Percentiles rank a stretch among this genome's conserved stretches.
Evolutionary conservation across 2,888 invertebrate species (phyloP).

Genomic region (Emmelina monodactyla): DNA sequence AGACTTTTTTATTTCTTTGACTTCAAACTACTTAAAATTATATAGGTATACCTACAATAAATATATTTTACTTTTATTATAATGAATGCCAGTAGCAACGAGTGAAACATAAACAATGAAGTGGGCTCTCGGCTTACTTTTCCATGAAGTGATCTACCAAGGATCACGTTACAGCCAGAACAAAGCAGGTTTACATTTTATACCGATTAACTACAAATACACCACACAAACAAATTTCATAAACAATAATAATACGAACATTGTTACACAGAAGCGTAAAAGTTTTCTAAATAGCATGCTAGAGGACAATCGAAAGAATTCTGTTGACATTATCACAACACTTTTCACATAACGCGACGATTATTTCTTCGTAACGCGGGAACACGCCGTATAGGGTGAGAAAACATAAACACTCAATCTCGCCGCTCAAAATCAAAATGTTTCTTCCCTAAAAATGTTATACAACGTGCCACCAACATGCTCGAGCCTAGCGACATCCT

Average conservation of each 20-base stretch:
- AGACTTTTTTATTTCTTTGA: not conserved
- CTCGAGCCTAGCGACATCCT: not conserved
- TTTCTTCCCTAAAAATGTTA: too few species aligned
- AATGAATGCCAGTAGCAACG: too few species aligned
- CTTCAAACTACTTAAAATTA: not conserved
- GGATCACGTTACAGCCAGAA: conserved; percentile 37
- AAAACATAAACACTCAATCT: too few species aligned
- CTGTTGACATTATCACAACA: conserved; percentile 22
- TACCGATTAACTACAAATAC: conserved; percentile 34
- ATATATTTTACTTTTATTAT: too few species aligned
- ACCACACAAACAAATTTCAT: conserved; percentile 37
- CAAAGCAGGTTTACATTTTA: conserved; percentile 56
- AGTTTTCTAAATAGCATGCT: conserved; percentile 41
- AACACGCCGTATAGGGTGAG: too few species aligned
- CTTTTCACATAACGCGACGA: not conserved
- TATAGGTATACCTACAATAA: too few species aligned
- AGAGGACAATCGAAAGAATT: conserved; percentile 31
- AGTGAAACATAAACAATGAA: too few species aligned
- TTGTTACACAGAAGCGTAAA: conserved; percentile 24
- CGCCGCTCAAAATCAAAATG: too few species aligned
- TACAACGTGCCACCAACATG: too few species aligned
- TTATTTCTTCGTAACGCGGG: too few species aligned
- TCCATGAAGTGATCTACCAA: not conserved
- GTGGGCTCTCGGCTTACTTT: not conserved
- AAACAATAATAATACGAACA: conserved; percentile 25